A percentile compares a stretch with the other conserved stretches of the same genome.
Evolutionary conservation across 2,888 invertebrate species (phyloP).

Genomic region (Perizoma affinitatum): DNA sequence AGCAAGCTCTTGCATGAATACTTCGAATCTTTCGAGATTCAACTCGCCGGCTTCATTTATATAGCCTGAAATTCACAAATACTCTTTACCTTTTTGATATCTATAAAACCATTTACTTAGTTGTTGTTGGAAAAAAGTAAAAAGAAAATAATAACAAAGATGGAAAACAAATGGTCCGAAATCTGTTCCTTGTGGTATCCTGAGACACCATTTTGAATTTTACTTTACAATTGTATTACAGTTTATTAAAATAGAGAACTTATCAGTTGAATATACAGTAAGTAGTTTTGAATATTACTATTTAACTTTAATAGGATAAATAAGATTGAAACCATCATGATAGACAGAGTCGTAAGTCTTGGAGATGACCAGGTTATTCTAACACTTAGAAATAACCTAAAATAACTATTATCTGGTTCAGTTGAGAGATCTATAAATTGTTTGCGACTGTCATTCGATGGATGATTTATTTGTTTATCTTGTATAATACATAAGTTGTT

Average conservation of each 20-base stretch:
- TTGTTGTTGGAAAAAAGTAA: not conserved
- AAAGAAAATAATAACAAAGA: not conserved
- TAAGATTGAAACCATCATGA: not conserved
- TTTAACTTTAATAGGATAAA: no score
- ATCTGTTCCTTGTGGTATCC: constrained; percentile 19
- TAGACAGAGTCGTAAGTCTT: constrained; percentile 14
- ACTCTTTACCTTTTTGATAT: no score
- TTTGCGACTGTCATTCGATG: no score
- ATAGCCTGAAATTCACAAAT: constrained; percentile 86
- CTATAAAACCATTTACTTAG: not conserved
- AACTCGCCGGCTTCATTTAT: constrained; percentile 95
- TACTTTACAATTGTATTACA: not conserved
- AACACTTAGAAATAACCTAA: no score
- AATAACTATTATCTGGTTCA: no score
- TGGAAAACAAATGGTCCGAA: constrained; percentile 8
- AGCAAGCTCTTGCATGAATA: constrained; percentile 90
- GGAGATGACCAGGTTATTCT: not conserved
- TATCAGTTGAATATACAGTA: no score
- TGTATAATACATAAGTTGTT: no score
- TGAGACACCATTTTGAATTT: not conserved
- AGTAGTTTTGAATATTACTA: no score
- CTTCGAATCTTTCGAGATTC: constrained; percentile 92
- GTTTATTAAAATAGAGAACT: not conserved
- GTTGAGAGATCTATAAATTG: no score
- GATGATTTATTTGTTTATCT: no score